Conservation (phyloP, 1,140 invertebrate genomes). For the Drosophila chauvacae region DNA sequence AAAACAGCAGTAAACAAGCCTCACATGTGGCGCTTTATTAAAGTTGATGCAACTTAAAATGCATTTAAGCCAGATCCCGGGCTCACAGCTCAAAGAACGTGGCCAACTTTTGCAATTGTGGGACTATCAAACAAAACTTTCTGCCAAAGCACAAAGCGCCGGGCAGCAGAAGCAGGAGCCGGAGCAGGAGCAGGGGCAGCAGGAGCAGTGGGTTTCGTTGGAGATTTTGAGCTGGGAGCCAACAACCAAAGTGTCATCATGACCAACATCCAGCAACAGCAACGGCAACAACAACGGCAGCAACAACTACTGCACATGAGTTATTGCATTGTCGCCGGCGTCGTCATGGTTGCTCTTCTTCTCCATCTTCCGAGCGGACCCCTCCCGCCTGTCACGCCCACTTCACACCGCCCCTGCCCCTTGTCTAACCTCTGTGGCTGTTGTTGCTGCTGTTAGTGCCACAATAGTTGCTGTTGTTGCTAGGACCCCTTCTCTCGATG, state of each 20-base stretch:
- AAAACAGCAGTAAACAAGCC: constrained; percentile 44
- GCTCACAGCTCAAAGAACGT: constrained; percentile 57
- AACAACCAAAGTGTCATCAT: constrained; percentile 72
- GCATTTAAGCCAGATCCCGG: constrained; percentile 64
- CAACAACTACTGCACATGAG: constrained; percentile 64
- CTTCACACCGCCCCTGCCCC: constrained; percentile 16
- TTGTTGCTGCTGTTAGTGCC: constrained; percentile 4
- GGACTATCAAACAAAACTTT: constrained; percentile 72
- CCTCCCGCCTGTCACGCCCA: background rate
- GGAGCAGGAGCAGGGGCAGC: background rate
- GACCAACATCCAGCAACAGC: constrained; percentile 51
- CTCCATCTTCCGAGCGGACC: constrained; percentile 10
- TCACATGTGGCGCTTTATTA: constrained; percentile 70
- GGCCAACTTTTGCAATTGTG: constrained; percentile 65
- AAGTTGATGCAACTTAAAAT: constrained; percentile 69
- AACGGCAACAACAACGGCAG: constrained; percentile 20
- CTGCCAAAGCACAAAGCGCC: constrained; percentile 55
- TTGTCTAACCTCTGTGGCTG: constrained; percentile 22
- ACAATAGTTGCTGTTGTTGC: constrained; percentile 12
- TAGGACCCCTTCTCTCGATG: background rate
- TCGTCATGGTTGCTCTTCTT: constrained; percentile 51
- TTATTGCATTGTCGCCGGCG: constrained; percentile 71
- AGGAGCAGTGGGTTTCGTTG: background rate
- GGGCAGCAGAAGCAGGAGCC: background rate
- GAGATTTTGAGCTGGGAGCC: constrained; percentile 38